These are phyloP conservation scores for Lumbricus terrestris DNA, from an alignment of 2,888 invertebrate genomes.

Conservation along the genomic window DNA sequence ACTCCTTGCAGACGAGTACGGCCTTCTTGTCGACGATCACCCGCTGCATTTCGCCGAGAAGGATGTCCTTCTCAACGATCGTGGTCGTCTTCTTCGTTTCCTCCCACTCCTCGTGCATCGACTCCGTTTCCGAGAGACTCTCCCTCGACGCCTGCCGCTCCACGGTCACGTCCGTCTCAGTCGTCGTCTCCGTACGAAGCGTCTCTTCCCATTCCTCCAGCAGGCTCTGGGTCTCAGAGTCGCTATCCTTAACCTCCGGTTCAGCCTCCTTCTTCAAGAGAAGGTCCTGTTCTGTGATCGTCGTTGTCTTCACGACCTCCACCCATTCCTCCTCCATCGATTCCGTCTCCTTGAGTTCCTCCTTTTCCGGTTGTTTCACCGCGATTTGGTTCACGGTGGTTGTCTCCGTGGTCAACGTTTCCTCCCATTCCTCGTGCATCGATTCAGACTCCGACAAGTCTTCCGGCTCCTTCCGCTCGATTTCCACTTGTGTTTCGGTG, in stretches of 20 bases:
- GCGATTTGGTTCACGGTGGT: not conserved
- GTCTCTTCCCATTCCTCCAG: constrained; percentile 1
- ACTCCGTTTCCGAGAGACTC: constrained; percentile 4
- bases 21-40: not conserved
- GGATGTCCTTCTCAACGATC: constrained; percentile 8
- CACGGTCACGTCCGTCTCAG: not conserved
- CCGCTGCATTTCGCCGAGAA: not conserved
- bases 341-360: not conserved
- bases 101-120: constrained; percentile 9
- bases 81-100: constrained; percentile 5
- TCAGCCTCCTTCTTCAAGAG: not conserved
- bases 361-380: not conserved
- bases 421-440: constrained; percentile 9
- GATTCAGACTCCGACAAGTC: not conserved
- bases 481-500: not conserved
- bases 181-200: not conserved
- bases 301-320: not conserved
- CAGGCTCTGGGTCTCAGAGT: not conserved
- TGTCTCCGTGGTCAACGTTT: not conserved
- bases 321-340: constrained; percentile 11
- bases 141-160: not conserved
- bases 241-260: not conserved
- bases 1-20: not conserved
- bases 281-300: not conserved
- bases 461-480: not conserved